Base-by-base conservation (phyloP, 2,888 invertebrate genomes). In the Netelia inedita region DNA sequence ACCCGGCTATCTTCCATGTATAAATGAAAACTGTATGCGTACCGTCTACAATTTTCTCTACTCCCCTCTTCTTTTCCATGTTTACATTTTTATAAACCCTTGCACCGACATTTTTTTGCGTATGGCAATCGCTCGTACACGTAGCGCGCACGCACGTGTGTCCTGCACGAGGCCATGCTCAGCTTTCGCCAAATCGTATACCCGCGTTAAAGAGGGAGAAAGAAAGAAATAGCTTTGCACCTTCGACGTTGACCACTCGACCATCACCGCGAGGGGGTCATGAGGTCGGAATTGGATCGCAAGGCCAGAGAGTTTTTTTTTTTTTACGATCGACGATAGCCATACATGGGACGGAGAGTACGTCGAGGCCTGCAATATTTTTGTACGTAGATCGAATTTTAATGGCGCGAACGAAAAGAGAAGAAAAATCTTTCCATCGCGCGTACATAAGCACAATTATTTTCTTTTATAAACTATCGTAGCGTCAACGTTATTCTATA, bases 211-310 rank as follows among this genome's bases (percentile, higher is more conserved):
- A 21, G 23, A 55, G 23, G 43, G 35, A 14, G 43, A 41, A 43
- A 59, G n/a, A 46, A 59, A 23, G 59, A 43, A 61, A 73, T 3
- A 59, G 43, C 23, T 46, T 61, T 50, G 73, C 59, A 63, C 16
- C 61, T 50, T 50, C 23, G 59, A 72, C 59, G 59, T 23, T 66
- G 72, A 78, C 71, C 63, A 59, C 23, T 74, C n/a, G 68, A 35
- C 73, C 75, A 84, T 76, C 79, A 80, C 61, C 73, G 23, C 19
- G 59, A 43, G 50, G 63, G 72, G 85, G 79, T 85, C 85, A 80
- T 65, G 66, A 71, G 82, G 75, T 82, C 84, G 78, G 80, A 74
- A 81, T 76, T 81, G 65, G 72, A 81, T 82, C 61, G 72, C 79
- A 66, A 73, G 80, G 83, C 76, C 59, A 66, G 23, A 72, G 59